Conservation (phyloP, 2,797 vertebrate genomes). For the Galago senegalensis region DNA sequence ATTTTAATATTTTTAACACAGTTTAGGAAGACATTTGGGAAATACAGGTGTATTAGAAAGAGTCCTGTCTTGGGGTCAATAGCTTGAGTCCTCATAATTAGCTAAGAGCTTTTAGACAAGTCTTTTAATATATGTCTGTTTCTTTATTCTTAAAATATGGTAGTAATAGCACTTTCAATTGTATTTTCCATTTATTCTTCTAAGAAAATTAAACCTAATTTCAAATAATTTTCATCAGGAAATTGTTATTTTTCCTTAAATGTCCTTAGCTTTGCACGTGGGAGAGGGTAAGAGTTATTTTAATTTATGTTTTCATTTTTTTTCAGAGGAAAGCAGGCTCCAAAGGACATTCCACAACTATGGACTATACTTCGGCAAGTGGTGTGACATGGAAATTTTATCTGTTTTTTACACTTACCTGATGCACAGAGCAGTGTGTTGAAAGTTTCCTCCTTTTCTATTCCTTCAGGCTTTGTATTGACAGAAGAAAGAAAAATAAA, state of each 20-base stretch:
- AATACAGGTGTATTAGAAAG: background rate
- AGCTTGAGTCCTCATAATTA: background rate
- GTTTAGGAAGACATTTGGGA: background rate
- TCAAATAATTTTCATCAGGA: background rate
- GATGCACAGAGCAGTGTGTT: constrained; percentile 86
- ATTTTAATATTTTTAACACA: constrained; percentile 30
- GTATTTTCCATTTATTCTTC: background rate
- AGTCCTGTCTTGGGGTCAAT: background rate
- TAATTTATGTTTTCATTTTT: background rate
- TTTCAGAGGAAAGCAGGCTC: background rate
- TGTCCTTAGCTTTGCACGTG: background rate
- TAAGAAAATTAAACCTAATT: background rate
- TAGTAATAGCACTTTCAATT: background rate
- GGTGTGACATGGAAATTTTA: background rate
- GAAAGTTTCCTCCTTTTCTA: constrained; percentile 87
- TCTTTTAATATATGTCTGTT: background rate
- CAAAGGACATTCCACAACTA: background rate
- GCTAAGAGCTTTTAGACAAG: background rate
- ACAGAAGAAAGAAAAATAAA: background rate
- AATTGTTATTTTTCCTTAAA: background rate
- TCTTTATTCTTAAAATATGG: background rate
- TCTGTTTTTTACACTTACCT: constrained; percentile 83
- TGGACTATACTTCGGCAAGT: background rate
- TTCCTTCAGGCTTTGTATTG: constrained; percentile 88
- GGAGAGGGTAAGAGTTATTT: background rate